A percentile compares a stretch with the other conserved stretches of the same genome.
These are phyloP conservation scores for Eupeodes corollae DNA, from an alignment of 1,140 invertebrate species.

Conservation along the genomic window DNA sequence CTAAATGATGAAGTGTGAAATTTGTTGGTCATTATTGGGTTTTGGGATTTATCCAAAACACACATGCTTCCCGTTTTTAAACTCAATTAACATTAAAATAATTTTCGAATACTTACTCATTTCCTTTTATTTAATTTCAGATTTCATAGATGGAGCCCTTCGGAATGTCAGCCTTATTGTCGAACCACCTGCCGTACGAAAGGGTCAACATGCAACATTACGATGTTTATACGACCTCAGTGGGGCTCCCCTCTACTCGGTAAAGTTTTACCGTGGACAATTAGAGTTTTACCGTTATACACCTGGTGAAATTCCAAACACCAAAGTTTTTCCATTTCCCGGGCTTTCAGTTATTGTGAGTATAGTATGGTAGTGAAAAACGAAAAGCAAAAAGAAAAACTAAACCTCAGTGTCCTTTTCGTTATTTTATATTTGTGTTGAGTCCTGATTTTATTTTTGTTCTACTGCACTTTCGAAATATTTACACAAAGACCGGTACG, in stretches of 20 bases:
- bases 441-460: no score
- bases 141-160: conserved; percentile 29
- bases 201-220: conserved; percentile 52
- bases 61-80: no score
- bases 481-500: no score
- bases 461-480: no score
- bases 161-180: conserved; percentile 44
- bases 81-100: no score
- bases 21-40: no score
- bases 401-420: no score
- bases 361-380: conserved; percentile 23
- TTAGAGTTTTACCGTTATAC: conserved; percentile 68
- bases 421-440: no score
- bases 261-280: conserved; percentile 68
- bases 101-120: no score
- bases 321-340: conserved; percentile 56
- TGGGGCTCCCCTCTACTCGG: conserved; percentile 58
- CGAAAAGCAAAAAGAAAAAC: neutral
- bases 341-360: conserved; percentile 70
- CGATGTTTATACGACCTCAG: conserved; percentile 64
- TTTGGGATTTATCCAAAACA: no score
- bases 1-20: no score
- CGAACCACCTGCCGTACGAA: conserved; percentile 46
- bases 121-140: conserved; percentile 14
- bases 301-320: conserved; percentile 53